phyloP scores from a whole-genome alignment of 2,797 vertebrate species.

The Podarcis siculus region DNA sequence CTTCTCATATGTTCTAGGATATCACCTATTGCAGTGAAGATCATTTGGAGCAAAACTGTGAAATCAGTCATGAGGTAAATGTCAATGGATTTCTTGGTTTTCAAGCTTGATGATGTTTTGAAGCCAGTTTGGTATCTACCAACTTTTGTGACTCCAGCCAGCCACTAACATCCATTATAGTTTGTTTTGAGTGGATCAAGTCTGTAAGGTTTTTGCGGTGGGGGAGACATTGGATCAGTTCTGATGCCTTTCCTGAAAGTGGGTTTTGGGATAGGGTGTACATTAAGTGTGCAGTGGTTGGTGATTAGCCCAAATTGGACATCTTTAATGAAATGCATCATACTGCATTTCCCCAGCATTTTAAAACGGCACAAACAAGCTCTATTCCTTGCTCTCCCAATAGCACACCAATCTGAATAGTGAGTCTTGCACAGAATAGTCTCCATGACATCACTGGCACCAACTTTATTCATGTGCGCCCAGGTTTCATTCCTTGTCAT shows the following conservation, averaged over 20 bases:
- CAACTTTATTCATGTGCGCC: too few species aligned
- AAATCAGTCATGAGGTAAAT: slow-evolving; percentile 72
- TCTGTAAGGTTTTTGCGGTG: not conserved
- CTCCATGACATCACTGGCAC: not conserved
- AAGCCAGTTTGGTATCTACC: not conserved
- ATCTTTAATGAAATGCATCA: not conserved
- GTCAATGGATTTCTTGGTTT: not conserved
- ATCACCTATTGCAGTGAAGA: slow-evolving; percentile 49
- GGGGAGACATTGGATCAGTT: too few species aligned
- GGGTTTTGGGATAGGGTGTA: not conserved
- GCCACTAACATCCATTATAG: not conserved
- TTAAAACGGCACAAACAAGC: not conserved
- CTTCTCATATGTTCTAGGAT: slow-evolving; percentile 59
- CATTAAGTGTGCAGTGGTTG: not conserved
- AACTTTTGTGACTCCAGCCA: not conserved
- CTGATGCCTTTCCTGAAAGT: not conserved
- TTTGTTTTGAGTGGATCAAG: not conserved
- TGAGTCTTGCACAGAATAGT: not conserved
- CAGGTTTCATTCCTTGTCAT: too few species aligned
- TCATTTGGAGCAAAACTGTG: slow-evolving; percentile 66
- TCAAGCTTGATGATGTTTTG: not conserved
- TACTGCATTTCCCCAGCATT: not conserved
- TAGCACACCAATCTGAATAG: not conserved
- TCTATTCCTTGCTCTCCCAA: not conserved
- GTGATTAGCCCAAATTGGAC: not conserved